Percentiles rank a stretch among this genome's conserved stretches.
phyloP scores from a whole-genome alignment of 2,888 invertebrate genomes.

The Cheilosia vernalis region DNA sequence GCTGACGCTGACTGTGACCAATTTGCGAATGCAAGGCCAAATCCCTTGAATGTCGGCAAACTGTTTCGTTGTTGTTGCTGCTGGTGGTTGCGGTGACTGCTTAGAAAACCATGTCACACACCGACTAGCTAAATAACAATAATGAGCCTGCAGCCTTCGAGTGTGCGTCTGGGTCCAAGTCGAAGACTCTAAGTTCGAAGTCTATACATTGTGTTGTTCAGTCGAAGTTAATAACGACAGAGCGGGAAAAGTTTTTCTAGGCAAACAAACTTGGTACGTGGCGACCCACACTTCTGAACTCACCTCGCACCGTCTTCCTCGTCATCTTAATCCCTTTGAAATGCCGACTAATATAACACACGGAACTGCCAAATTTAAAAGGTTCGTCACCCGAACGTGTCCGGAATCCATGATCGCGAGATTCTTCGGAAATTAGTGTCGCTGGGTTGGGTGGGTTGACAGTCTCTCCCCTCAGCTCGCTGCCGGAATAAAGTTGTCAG shows the following conservation, averaged over 20 bases:
- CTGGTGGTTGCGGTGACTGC: conserved; percentile 43
- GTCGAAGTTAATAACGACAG: conserved; percentile 33
- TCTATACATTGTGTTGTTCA: conserved; percentile 48
- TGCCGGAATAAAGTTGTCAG: conserved; percentile 66
- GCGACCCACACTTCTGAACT: conserved; percentile 41
- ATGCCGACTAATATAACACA: conserved; percentile 74
- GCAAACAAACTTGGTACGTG: conserved; percentile 71
- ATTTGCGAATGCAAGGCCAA: conserved; percentile 53
- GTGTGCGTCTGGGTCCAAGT: conserved; percentile 21
- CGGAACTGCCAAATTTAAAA: conserved; percentile 75
- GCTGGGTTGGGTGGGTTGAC: conserved; percentile 1
- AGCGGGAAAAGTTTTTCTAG: conserved; percentile 51
- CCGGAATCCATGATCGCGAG: conserved; percentile 52
- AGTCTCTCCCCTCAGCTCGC: conserved; percentile 12
- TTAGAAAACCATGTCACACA: conserved; percentile 71
- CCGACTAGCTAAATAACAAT: conserved; percentile 72
- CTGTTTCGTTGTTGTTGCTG: background rate
- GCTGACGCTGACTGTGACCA: conserved; percentile 50
- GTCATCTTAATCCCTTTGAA: conserved; percentile 73
- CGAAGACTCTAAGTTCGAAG: conserved; percentile 9
- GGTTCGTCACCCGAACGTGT: conserved; percentile 74
- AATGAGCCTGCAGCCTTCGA: conserved; percentile 54
- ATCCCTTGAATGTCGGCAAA: conserved; percentile 8
- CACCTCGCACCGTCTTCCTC: conserved; percentile 38
- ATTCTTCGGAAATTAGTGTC: conserved; percentile 70